Base-by-base conservation (phyloP, 2,113 vertebrate species). In the Globicephala melas region DNA sequence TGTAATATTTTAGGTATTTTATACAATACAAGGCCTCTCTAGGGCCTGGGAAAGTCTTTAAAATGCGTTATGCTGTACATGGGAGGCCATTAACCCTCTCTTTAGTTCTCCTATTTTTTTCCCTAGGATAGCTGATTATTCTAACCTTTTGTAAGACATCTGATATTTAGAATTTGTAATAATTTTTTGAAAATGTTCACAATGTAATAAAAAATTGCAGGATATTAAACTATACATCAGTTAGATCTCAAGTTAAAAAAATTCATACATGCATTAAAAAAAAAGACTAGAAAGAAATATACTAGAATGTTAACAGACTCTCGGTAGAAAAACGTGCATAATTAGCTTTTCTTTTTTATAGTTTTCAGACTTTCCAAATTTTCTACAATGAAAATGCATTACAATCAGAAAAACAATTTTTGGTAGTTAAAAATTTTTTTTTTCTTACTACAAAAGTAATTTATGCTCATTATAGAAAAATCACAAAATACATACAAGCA, bases 401-500 rank as follows among this genome's bases (percentile, higher is more conserved):
- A 95, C 80, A 97, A 98, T 97, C 96, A 97, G 95, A 96, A 97
- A 97, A 98, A 96, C 95, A 97, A 96, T 96, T 97, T 97, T 97
- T 95, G 95, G 97, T 97, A 97, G 94, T 95, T 96, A 23, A 96
- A 92, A 87, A 87, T 4, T 26, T 20, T 1, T 62, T 97, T 97
- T 94, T 95, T 79, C 86, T 94, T 98, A 97, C 96, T 98, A 97
- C 90, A 94, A 97, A 97, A 97, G 98, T 96, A 96, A 98, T 98
- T 97, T 98, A 95, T 96, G 95, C 95, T 98, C 97, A 97, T 98
- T 97, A 97, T 95, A 97, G 95, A 97, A 98, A 97, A 98, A 97
- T 97, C 95, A 90, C 83, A 95, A 97, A 96, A 96, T 97, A 96
- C 95, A 95, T 97, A 91, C 74, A 97, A 96, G 95, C 97, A 97